phyloP scores from a whole-genome alignment of 2,888 invertebrate genomes.

The Corbicula japonica region DNA sequence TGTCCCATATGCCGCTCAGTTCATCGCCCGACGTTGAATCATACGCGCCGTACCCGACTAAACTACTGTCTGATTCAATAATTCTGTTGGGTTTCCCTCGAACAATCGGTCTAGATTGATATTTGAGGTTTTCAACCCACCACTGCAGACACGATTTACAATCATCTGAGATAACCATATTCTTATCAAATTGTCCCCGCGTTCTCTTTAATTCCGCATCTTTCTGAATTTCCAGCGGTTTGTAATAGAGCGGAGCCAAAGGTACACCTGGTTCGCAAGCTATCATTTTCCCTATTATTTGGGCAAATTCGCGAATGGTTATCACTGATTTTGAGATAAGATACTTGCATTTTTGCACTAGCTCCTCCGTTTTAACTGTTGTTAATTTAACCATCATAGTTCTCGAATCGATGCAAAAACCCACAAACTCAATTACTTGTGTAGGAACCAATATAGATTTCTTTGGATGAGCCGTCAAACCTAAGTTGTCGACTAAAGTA shows the following conservation, averaged over 20 bases:
- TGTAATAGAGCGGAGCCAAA: conserved; percentile 55
- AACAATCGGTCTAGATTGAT: conserved; percentile 3
- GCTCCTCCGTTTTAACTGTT: conserved; percentile 14
- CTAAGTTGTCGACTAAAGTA: conserved; percentile 31
- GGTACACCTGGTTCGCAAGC: conserved; percentile 57
- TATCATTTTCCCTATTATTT: conserved; percentile 58
- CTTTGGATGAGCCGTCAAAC: conserved; percentile 51
- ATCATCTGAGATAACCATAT: conserved; percentile 33
- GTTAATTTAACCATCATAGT: conserved; percentile 54
- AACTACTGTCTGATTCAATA: conserved; percentile 46
- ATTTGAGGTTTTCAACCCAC: conserved; percentile 49
- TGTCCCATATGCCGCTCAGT: conserved; percentile 42
- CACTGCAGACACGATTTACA: conserved; percentile 37
- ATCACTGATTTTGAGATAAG: neutral
- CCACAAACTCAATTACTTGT: conserved; percentile 46
- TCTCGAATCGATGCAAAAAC: conserved; percentile 53
- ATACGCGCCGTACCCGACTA: conserved; percentile 42
- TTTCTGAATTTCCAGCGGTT: conserved; percentile 55
- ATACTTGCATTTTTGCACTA: neutral
- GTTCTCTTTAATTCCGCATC: conserved; percentile 24
- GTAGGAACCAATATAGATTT: conserved; percentile 56
- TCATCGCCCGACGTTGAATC: conserved; percentile 1
- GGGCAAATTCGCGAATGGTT: conserved; percentile 34
- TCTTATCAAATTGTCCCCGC: conserved; percentile 50
- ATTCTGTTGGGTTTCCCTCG: neutral